Evolutionary conservation across 2,888 invertebrate genomes (phyloP), one percentile per base, ranked within the genome.

Genomic region (Caenorhabditis becei): DNA sequence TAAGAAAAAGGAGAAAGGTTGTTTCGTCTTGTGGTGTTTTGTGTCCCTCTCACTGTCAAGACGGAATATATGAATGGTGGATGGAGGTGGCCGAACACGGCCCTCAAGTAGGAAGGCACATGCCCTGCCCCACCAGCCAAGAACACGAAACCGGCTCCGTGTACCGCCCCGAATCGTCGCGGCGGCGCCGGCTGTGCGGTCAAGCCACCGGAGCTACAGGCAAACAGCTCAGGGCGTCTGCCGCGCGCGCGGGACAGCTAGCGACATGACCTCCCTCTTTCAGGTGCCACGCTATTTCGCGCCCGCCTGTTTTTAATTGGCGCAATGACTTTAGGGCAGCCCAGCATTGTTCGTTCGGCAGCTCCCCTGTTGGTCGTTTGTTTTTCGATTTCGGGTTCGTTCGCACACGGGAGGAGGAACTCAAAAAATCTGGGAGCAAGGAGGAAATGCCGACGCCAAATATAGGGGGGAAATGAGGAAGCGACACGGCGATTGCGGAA

Each of bases 81-180:
- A 54, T 26, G 70, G 49, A 61, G 62, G 62, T 72, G 63, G 72
- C 63, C 72, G 70, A 78, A 78, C 77, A 69, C 70, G 70, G 71
- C 61, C 54, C 54, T 78, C 71, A 78, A 78, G 78, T 66, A 72
- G 78, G 78, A 78, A 78, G 78, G 78, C 78, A 78, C 78, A 78
- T 78, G 78, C 71, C 66, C 78, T 72, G 53, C 66, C 77, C 77
- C 69, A 61, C 75, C 37, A 28, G 26, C 32, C 62, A 54, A 77
- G 63, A 70, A 77, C 77, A 77, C 70, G 69, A 77, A 77, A 77
- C 77, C 77, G 77, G 77, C 77, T 77, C 69, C 62, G 69, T 69
- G 75, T 66, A 66, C 66, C 61, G 61, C 74, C 66, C 53, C 20
- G n/a, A 16, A n/a, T 35, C 32, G n/a, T 32, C 61, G 37, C 51